Conservation (phyloP, 2,113 vertebrate genomes). For the Anarhynchus alexandrinus region DNA sequence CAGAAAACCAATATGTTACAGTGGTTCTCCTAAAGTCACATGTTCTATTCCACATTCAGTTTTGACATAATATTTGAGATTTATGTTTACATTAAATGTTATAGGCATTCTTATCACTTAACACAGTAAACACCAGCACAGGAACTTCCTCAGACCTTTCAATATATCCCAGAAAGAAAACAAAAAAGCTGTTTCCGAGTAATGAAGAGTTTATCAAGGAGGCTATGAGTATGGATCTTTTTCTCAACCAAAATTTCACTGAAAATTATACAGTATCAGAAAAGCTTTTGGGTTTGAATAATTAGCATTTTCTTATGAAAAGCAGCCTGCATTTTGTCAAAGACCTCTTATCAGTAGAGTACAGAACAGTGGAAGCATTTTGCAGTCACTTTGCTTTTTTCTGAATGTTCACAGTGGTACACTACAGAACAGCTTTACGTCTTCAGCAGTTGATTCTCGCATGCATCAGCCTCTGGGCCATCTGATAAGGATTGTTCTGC, state of each 20-base stretch:
- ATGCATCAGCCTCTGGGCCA: not conserved
- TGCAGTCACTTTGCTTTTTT: not conserved
- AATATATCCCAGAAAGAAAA: not conserved
- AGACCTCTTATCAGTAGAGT: not conserved
- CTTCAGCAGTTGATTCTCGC: not conserved
- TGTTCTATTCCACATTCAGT: not conserved
- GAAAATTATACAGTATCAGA: not conserved
- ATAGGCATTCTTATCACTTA: not conserved
- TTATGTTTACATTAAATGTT: not conserved
- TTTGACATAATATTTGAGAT: not conserved
- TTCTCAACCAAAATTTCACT: not conserved
- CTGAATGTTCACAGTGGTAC: not conserved
- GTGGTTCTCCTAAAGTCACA: not conserved
- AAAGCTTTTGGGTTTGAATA: not conserved
- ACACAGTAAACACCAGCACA: not conserved
- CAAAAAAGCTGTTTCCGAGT: not conserved
- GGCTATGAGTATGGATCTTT: not conserved
- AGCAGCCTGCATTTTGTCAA: not conserved
- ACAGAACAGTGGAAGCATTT: not conserved
- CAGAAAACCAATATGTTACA: not conserved
- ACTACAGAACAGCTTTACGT: not conserved
- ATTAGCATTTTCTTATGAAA: not conserved
- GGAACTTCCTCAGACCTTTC: not conserved
- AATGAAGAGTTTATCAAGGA: not conserved
- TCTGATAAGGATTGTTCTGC: conserved; percentile 4